phyloP scores from a whole-genome alignment of 2,797 vertebrate genomes.

The Hafferia zeledoni region DNA sequence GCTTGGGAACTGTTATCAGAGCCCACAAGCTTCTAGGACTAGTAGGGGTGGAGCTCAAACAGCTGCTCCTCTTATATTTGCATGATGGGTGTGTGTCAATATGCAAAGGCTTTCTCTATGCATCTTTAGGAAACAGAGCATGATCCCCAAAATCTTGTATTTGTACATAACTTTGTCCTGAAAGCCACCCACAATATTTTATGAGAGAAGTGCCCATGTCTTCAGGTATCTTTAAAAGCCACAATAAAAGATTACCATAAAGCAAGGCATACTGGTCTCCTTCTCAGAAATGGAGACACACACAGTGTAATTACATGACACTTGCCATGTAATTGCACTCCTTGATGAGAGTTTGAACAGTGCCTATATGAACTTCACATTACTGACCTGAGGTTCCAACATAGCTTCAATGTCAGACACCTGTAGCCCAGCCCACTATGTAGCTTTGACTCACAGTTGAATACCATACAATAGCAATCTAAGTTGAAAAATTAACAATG shows the following conservation, averaged over 20 bases:
- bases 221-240: not conserved
- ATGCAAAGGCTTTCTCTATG: not conserved
- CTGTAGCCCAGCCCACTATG: not conserved
- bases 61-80: not conserved
- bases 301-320: not conserved
- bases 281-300: not conserved
- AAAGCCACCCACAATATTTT: not conserved
- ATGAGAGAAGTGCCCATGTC: not conserved
- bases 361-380: not conserved
- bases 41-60: not conserved
- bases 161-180: not conserved
- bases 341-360: not conserved
- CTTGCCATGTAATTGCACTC: not conserved
- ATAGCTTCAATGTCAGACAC: not conserved
- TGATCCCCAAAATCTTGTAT: not conserved
- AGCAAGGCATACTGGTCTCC: not conserved
- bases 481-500: conserved; percentile 64
- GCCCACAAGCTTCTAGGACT: not conserved
- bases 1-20: conserved; percentile 1
- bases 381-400: not conserved
- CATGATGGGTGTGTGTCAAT: conserved; percentile 23
- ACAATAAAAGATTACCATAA: not conserved
- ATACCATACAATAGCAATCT: conserved; percentile 38
- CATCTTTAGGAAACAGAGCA: not conserved
- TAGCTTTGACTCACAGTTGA: conserved; percentile 56